Base-by-base conservation (phyloP, 2,888 invertebrate species). In the Troides aeacus region DNA sequence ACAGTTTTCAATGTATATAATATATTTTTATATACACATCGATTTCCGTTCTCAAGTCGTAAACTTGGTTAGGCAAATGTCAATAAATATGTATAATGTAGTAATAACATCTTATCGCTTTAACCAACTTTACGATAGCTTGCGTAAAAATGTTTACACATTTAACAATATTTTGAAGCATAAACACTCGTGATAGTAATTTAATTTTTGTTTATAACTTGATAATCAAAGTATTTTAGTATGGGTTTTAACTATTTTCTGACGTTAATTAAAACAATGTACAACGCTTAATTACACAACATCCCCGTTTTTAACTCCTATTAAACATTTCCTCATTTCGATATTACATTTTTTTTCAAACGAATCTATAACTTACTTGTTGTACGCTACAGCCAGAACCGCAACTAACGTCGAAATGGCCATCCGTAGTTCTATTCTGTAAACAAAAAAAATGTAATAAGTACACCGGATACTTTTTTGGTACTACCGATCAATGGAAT, bases 371-470 rank as follows among this genome's bases (percentile, higher is more conserved):
- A 62, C 89, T 92, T 92, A 96, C 96, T 94, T 96, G 95, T 84
- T 95, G 94, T 71, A 95, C 93, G 84, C 94, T 95, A 89, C 96
- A 96, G 72, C 94, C 94, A 57, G 94, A 93, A 53, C 95, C 95
- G 79, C 96, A 96, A 74, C 94, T 95, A 66, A 95, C 94, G 81
- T 95, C 95, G 77, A 94, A 94, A 79, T 94, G 94, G n/a, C 93
- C 93, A 76, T 94, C 94, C 75, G 95, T 95, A 73, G 95, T 95
- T 76, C 94, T 94, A 83, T 95, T 96, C 96, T 96, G 94, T 21
- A 82, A 58, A 79, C 71, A 69, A 75, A 76, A 71, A 70, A 64
- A 68, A 64, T 62, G 23, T 15, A 70, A 42, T 58, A 57, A 56
- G 21, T 30, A 46, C 15, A 42, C 42, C 60, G 18, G 64, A 50